Base-by-base conservation (phyloP, 2,888 invertebrate species). In the Neria commutata region DNA sequence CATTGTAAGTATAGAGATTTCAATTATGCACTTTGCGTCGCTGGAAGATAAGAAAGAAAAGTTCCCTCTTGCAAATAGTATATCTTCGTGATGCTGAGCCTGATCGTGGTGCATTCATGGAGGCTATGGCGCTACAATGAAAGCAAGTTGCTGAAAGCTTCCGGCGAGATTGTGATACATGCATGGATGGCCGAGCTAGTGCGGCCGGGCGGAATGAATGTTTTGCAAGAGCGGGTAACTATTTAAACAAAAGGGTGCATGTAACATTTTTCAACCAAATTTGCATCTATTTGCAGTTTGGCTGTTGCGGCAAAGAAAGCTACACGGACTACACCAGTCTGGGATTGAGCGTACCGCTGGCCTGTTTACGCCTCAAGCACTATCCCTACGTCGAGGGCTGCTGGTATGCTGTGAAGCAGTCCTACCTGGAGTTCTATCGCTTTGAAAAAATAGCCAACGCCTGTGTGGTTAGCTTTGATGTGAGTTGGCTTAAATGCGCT, bases 251-350 rank as follows among this genome's bases (percentile, higher is more conserved):
- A 19, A 26, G 2, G 34, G 0, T 24, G 19, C 8, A 52, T 25
- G n/a, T n/a, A n/a, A n/a, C n/a, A n/a, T n/a, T n/a, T n/a, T n/a
- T 19, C 45, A 8, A 5, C 14, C 23, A 50, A 1, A 11, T 14
- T 17, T 25, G 21, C 3, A 33, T n/a, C 19, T 2, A 24, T 48
- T 47, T 37, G 33, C 19, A 21, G 26, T 29, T 48, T 8, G 67
- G 72, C 50, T 77, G 77, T 56, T 77, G 77, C 34, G 77, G 78
- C 47, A 63, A 70, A 53, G 61, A 69, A 11, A 67, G 72, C 19
- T 68, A n/a, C 48, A 45, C 50, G 19, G 77, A 77, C 49, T 78
- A 77, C 40, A 67, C 59, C 3, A 68, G 62, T 16, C 46, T 63
- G 3, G 54, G 61, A 3, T 53, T 71, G 60, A 64, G 56, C 29